Base-by-base conservation (phyloP, 2,113 vertebrate genomes). In the Ageneiosus marmoratus region DNA sequence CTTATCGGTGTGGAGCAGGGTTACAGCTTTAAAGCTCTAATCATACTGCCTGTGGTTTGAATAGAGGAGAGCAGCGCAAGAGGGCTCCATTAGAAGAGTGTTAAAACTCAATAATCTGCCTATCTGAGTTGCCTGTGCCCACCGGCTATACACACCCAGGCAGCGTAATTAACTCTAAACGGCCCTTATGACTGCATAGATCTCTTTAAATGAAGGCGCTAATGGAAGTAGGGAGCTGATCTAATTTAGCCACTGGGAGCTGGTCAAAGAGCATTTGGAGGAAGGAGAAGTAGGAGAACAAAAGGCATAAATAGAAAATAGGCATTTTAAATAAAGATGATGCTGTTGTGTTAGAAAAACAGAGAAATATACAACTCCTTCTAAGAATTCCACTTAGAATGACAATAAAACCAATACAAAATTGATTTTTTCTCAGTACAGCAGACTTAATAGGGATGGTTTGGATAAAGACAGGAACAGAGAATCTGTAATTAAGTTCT, bases 51-150 rank as follows among this genome's bases (percentile, higher is more conserved):
- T 77, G 65, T 74, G 82, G 62, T 77, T 78, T 87, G 73, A 82
- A 87, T 82, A 77, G 85, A 78, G 50, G 18, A 29, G 80, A 76
- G 79, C 41, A 34, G 79, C n/a, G 74, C n/a, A 78, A 27, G 34
- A 46, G 46, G 58, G 70, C 46, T 85, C 77, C 80, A 85, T 82
- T 88, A 82, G 73, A 87, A 79, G 48, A 83, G 79, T 46, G 80
- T 86, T 88, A 87, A 88, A 88, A 85, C 87, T 86, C 83, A 88
- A 87, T 89, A 86, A 88, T 85, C 82, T 73, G 82, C 58, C 80
- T 74, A 79, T 87, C 83, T 70, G 80, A 79, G 83, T 85, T 77
- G 87, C 72, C 84, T 53, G 81, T 82, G 80, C 79, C 88, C 72
- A 76, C 63, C 50, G 79, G 85, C 86, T 84, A 79, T 76, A 85